A percentile compares a stretch with the other conserved stretches of the same genome.
These are phyloP conservation scores for Camptogramma bilineatum DNA, from an alignment of 2,888 invertebrate genomes.

Conservation along the genomic window DNA sequence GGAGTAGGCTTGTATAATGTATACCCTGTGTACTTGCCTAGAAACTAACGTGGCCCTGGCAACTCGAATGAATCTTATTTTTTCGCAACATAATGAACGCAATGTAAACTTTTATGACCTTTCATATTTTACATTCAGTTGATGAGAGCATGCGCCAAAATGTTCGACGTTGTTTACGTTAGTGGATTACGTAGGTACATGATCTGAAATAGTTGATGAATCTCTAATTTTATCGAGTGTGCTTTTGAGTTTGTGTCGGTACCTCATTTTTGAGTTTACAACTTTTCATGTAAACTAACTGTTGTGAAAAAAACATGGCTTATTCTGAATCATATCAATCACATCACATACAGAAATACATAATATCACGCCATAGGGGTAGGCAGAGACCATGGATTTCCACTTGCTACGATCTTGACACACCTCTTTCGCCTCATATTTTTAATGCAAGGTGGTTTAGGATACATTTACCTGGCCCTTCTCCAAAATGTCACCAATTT, in stretches of 20 bases:
- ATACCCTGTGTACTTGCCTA: neutral
- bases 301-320: no score
- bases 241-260: neutral
- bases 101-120: conserved; percentile 16
- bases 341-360: no score
- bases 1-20: no score
- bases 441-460: no score
- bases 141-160: conserved; percentile 32
- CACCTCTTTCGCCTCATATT: no score
- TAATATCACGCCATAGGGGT: no score
- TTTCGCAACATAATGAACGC: neutral
- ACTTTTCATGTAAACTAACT: neutral
- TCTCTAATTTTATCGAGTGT: neutral
- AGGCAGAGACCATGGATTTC: no score
- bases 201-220: conserved; percentile 9
- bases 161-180: conserved; percentile 30
- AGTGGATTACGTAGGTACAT: conserved; percentile 7
- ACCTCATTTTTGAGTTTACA: neutral
- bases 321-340: no score
- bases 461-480: no score
- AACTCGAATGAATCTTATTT: neutral
- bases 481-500: no score
- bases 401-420: no score
- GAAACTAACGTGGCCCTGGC: neutral
- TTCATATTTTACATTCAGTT: conserved; percentile 18